Evolutionary conservation across 2,797 vertebrate genomes (phyloP), one percentile per base, ranked within the genome.

Genomic region (Acanthurus leucopareius): DNA sequence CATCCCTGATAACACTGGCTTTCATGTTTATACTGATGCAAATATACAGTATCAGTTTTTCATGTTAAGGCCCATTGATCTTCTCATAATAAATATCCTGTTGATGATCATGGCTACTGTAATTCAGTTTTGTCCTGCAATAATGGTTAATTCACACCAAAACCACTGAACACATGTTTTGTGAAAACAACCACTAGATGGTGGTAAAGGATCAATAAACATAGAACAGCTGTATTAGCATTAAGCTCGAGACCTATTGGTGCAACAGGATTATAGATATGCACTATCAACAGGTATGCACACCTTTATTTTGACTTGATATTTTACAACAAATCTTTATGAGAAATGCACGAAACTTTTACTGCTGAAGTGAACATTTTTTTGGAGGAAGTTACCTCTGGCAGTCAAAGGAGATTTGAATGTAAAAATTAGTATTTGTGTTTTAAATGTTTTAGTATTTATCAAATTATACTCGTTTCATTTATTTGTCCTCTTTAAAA

Each of bases 171-270:
- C 32, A 35, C 32, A 35, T 35, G 32, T 35, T 35, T 35, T 35
- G 32, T 35, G 32, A 35, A 35, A 35, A 35, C 32, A 35, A 35
- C 80, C 91, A 83, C 83, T 80, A 90, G 91, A 73, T 87, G 88
- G 88, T 2, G 63, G 4, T 75, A 79, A 28, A 86, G 47, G 54
- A 72, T 64, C 57, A 73, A 19, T 10, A 57, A 7, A 25, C 11
- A 44, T 8, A 10, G 49, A 40, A 2, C 19, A 32, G 28, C 32
- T 42, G 15, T 0, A 19, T 51, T 38, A 32, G 17, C 16, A 3
- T 38, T 38, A 10, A 68, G 19, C 64, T 53, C 10, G 32, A 45
- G 0, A 1, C 9, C 13, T 10, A 3, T 3, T 49, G 4, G 10
- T 51, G 68, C 48, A 52, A 40, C 32, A 57, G 25, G 6, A 52